Conservation (phyloP, 1,140 invertebrate genomes). For the Diprion similis region DNA sequence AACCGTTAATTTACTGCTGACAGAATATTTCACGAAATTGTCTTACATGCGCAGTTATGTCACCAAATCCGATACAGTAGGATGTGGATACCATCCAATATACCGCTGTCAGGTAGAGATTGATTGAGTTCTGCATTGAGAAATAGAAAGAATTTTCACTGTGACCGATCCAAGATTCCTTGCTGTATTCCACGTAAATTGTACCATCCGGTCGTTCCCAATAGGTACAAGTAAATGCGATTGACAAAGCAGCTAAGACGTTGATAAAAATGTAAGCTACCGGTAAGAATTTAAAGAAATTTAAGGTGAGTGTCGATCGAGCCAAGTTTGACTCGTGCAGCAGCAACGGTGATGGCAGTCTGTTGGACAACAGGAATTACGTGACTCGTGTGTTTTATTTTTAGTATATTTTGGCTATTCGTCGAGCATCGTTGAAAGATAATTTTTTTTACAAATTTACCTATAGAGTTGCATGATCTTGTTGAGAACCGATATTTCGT, state of each 20-base stretch:
- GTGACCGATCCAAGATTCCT: conserved; percentile 4
- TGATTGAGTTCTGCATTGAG: background rate
- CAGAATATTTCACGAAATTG: no score
- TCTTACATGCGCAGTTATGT: conserved; percentile 7
- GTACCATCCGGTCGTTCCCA: conserved; percentile 6
- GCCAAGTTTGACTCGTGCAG: background rate
- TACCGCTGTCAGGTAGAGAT: background rate
- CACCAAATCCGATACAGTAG: conserved; percentile 1
- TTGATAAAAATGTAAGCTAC: background rate
- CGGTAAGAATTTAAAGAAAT: conserved; percentile 1
- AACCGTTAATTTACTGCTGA: no score
- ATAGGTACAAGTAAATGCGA: background rate
- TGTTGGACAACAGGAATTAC: background rate
- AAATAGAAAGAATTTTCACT: conserved; percentile 5
- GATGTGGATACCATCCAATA: background rate
- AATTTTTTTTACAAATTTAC: background rate
- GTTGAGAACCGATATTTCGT: background rate
- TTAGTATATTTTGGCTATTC: background rate
- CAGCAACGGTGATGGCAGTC: background rate
- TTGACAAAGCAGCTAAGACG: background rate
- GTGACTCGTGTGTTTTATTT: background rate
- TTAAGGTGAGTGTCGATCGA: background rate
- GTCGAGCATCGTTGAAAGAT: background rate
- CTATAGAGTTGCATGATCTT: background rate
- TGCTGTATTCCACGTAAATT: background rate